phyloP scores from a whole-genome alignment of 1,140 invertebrate genomes.

The Hyposmocoma kahamanoa region DNA sequence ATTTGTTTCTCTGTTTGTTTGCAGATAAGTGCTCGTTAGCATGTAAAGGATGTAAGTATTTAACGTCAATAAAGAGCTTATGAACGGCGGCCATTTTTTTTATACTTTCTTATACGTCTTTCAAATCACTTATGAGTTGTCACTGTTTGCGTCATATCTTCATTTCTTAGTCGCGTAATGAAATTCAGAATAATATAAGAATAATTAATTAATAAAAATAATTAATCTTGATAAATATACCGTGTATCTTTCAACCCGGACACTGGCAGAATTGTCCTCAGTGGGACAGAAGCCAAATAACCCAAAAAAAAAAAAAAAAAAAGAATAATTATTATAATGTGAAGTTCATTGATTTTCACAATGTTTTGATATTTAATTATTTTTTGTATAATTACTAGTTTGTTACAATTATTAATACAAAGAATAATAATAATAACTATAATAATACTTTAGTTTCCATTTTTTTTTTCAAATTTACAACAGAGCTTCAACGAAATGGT shows the following conservation, averaged over 20 bases:
- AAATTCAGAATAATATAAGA: not conserved
- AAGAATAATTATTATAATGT: no score
- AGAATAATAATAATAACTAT: no score
- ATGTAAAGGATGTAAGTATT: constrained; percentile 61
- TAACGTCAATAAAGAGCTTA: not conserved
- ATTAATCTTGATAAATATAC: not conserved
- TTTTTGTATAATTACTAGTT: no score
- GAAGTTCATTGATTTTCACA: no score
- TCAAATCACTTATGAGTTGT: not conserved
- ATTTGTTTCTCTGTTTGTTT: constrained; percentile 40
- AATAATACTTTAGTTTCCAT: no score
- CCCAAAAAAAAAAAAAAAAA: no score
- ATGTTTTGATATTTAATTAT: no score
- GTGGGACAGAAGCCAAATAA: no score
- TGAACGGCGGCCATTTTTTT: not conserved
- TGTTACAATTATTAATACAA: no score
- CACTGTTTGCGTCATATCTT: constrained; percentile 8
- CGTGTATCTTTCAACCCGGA: not conserved
- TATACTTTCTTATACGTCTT: not conserved
- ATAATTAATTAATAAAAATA: not conserved
- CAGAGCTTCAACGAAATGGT: no score
- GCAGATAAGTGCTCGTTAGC: constrained; percentile 59
- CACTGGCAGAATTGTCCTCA: no score
- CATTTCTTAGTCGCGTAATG: not conserved
- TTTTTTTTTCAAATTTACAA: no score